These are phyloP conservation scores for Drosophila gunungcola DNA, from an alignment of 1,140 invertebrate genomes.

Conservation along the genomic window DNA sequence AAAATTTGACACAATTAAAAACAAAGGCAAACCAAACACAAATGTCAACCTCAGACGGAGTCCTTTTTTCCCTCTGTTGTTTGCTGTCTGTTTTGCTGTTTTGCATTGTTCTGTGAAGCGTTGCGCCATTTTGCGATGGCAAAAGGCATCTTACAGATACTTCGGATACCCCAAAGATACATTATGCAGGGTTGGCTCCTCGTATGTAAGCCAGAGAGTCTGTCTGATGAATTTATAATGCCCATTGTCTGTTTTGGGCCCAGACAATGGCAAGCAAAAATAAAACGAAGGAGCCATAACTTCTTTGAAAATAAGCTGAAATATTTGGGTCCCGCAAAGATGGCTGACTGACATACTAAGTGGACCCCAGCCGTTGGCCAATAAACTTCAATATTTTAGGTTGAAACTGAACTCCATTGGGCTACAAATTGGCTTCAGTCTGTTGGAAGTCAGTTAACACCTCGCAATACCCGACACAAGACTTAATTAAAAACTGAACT, in stretches of 20 bases:
- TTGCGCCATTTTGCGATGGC: conserved; percentile 72
- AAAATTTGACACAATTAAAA: conserved; percentile 80
- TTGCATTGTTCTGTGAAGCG: conserved; percentile 68
- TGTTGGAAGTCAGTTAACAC: conserved; percentile 45
- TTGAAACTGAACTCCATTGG: conserved; percentile 47
- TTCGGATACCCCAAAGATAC: conserved; percentile 51
- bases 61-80: conserved; percentile 16
- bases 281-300: conserved; percentile 38
- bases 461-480: conserved; percentile 36
- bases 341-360: conserved; percentile 67
- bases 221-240: conserved; percentile 82
- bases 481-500: conserved; percentile 70
- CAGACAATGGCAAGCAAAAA: conserved; percentile 75
- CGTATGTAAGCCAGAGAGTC: conserved; percentile 42
- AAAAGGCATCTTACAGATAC: conserved; percentile 62
- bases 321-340: conserved; percentile 41
- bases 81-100: conserved; percentile 51
- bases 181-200: conserved; percentile 60
- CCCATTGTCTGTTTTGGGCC: conserved; percentile 69
- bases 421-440: conserved; percentile 34
- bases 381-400: conserved; percentile 54
- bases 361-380: conserved; percentile 13
- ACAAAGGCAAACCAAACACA: conserved; percentile 62
- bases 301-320: conserved; percentile 28
- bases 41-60: conserved; percentile 73